Evolutionary conservation across 2,113 vertebrate genomes (phyloP).

Genomic region (Pseudonaja textilis): DNA sequence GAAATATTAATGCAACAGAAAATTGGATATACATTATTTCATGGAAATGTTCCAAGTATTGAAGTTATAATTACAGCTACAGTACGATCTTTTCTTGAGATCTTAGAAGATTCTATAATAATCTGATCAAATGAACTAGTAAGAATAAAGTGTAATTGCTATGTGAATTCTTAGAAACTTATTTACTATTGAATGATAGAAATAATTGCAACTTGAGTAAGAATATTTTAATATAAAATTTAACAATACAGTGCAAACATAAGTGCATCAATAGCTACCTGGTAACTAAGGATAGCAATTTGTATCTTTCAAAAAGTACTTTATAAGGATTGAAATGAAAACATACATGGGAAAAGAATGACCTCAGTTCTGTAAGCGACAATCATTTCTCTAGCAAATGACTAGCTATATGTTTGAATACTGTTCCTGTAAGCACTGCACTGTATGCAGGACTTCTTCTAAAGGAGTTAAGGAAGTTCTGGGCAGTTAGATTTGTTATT

Average conservation of each 20-base stretch:
- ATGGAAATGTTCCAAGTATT: background rate
- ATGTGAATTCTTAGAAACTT: background rate
- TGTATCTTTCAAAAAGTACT: background rate
- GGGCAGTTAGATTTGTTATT: background rate
- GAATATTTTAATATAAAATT: background rate
- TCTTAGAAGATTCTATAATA: background rate
- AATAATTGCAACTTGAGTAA: background rate
- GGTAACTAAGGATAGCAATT: background rate
- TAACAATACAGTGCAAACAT: background rate
- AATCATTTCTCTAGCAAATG: background rate
- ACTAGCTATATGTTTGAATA: background rate
- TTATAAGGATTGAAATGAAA: background rate
- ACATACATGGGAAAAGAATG: background rate
- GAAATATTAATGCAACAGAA: conserved; percentile 6
- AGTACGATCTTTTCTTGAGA: background rate
- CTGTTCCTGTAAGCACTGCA: background rate
- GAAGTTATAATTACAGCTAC: background rate
- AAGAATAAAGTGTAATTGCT: background rate
- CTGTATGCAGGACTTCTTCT: background rate
- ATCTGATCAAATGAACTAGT: background rate
- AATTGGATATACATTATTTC: background rate
- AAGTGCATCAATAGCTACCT: background rate
- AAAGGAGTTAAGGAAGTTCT: background rate
- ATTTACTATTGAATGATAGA: background rate
- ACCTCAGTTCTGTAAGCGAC: background rate